Base-by-base conservation (phyloP, 2,888 invertebrate species). In the Tridacna gigas region DNA sequence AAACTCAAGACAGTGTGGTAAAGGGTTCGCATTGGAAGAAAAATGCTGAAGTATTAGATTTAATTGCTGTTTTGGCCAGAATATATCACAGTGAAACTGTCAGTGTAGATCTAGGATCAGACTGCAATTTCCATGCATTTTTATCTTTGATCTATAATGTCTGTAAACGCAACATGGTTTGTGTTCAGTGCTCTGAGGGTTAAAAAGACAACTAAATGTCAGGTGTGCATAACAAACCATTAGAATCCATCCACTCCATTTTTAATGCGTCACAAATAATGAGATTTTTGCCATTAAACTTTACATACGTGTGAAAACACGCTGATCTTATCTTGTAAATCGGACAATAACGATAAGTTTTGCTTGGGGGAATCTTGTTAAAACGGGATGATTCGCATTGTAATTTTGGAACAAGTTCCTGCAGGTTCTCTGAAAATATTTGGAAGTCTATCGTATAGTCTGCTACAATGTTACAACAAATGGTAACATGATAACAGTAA, bases 231-330 rank as follows among this genome's bases (percentile, higher is more conserved):
- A 63, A 78, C 78, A 74, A 75, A 86, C 86, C 86, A 28, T 48
- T 51, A n/a, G 82, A 77, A n/a, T 82, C 78, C 86, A 86, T 84
- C 86, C 86, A 86, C 74, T 86, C 86, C 86, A 86, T 86, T 65
- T 80, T 80, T 75, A 22, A n/a, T 22, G 12, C 7, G 37, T 25
- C 22, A 71, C 51, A 51, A 71, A 71, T 15, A 22, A 11, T 37
- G n/a, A 51, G 15, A 20, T 13, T 13, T 2, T 37, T 7, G 28
- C 4, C 67, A 37, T 28, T 28, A 74, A 22, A 63, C n/a, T 77
- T 1, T 28, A 56, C 60, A 67, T 51, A 69, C 77, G 37, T 77
- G 77, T 69, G 67, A 77, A 51, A 67, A 77, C 77, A 77, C 67
- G 77, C 67, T 77, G 77, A 77, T 71, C n/a, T 51, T 71, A 71